phyloP scores from a whole-genome alignment of 30 jellyfish, hydroid and myxozoan genomes.

The Nemopilema nomurai region DNA sequence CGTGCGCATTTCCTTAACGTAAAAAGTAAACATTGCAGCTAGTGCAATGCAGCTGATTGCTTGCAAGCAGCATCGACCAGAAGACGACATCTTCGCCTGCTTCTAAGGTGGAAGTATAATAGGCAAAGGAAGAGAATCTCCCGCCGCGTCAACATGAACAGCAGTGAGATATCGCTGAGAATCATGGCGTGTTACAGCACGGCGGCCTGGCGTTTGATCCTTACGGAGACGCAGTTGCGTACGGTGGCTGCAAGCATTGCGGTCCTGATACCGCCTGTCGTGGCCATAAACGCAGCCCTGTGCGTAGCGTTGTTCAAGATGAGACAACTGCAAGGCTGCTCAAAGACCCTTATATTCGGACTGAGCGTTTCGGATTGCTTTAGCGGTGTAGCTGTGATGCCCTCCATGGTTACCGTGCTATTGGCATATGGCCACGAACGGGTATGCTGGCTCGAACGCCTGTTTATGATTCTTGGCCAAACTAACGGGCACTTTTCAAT shows the following conservation, averaged over 20 bases:
- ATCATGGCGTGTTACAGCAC: slow-evolving; percentile 26
- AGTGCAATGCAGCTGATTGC: background rate
- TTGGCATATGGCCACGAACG: slow-evolving; percentile 36
- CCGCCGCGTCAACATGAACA: background rate
- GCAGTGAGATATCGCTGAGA: background rate
- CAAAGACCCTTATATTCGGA: slow-evolving; percentile 22
- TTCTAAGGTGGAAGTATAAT: too few species aligned
- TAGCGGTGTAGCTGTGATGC: slow-evolving; percentile 18
- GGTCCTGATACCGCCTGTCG: slow-evolving; percentile 11
- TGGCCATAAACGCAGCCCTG: slow-evolving; percentile 1
- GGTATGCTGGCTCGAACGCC: slow-evolving; percentile 38
- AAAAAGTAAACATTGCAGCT: background rate
- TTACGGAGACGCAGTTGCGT: slow-evolving; percentile 8
- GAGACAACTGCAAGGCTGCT: slow-evolving; percentile 13
- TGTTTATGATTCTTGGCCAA: slow-evolving; percentile 43
- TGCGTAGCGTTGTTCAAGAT: slow-evolving; percentile 36
- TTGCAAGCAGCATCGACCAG: background rate
- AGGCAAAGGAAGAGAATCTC: too few species aligned
- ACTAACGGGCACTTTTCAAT: slow-evolving; percentile 42
- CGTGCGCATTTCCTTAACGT: background rate
- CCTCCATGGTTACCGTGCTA: slow-evolving; percentile 23
- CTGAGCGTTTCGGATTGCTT: slow-evolving; percentile 50
- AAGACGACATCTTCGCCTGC: too few species aligned
- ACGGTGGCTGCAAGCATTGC: slow-evolving; percentile 5
- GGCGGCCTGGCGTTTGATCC: slow-evolving; percentile 39